Conservation (phyloP, 2,888 invertebrate species). For the Mimumesa dahlbomi region DNA sequence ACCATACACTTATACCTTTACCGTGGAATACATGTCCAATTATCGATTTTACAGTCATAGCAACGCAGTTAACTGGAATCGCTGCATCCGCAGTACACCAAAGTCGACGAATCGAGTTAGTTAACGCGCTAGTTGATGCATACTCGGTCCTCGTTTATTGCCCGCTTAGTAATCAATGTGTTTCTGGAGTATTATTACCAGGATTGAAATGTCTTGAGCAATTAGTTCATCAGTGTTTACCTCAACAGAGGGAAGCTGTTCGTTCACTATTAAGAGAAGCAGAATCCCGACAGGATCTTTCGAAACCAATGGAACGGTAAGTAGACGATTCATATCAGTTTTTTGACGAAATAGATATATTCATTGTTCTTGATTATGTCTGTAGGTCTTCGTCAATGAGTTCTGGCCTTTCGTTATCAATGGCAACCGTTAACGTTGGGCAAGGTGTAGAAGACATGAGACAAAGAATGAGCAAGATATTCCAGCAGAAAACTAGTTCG, state of each 20-base stretch:
- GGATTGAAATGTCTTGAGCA: constrained; percentile 82
- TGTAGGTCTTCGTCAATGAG: constrained; percentile 72
- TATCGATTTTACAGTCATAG: constrained; percentile 82
- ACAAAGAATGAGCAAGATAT: constrained; percentile 84
- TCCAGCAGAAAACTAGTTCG: constrained; percentile 79
- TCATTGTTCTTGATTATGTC: not conserved
- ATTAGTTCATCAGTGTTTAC: constrained; percentile 79
- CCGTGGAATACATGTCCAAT: too few relatives aligned
- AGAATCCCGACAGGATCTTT: constrained; percentile 80
- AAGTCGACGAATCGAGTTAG: constrained; percentile 83
- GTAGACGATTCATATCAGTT: not conserved
- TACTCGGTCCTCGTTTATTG: constrained; percentile 84
- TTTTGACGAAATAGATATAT: too few relatives aligned
- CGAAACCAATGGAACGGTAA: constrained; percentile 77
- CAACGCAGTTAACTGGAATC: constrained; percentile 83
- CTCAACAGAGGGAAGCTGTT: constrained; percentile 81
- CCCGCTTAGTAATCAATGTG: constrained; percentile 81
- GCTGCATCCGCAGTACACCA: constrained; percentile 83
- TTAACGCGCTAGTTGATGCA: constrained; percentile 84
- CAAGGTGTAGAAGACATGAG: constrained; percentile 84
- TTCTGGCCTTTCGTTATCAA: constrained; percentile 76
- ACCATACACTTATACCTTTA: too few relatives aligned
- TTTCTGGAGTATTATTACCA: constrained; percentile 80
- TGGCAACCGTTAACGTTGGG: constrained; percentile 79
- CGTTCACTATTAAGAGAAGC: constrained; percentile 82